phyloP scores from a whole-genome alignment of 1,140 invertebrate genomes.

The Drosophila cardini region DNA sequence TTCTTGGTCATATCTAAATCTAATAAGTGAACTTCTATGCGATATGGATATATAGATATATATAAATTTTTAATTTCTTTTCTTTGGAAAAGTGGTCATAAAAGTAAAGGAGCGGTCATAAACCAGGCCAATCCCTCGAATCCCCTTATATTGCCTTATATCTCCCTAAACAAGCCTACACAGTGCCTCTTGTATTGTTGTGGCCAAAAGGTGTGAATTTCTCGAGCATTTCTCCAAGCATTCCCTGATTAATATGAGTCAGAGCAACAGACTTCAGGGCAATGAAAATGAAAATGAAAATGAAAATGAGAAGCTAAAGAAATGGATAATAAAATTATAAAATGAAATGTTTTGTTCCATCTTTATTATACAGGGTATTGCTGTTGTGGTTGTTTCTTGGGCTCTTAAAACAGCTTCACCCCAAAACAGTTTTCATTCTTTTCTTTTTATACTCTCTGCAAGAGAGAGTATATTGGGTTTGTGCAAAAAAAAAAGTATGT shows the following conservation, averaged over 20 bases:
- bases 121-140: slow-evolving; percentile 56
- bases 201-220: slow-evolving; percentile 81
- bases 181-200: slow-evolving; percentile 45
- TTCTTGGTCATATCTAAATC: slow-evolving; percentile 75
- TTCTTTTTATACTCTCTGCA: too few relatives aligned
- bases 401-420: slow-evolving; percentile 10
- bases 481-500: too few relatives aligned
- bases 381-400: slow-evolving; percentile 16
- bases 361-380: slow-evolving; percentile 60
- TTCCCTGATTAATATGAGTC: slow-evolving; percentile 57
- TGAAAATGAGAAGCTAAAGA: slow-evolving; percentile 49
- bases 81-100: slow-evolving; percentile 71
- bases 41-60: slow-evolving; percentile 51
- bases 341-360: slow-evolving; percentile 71
- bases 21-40: slow-evolving; percentile 64
- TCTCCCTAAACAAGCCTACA: background rate
- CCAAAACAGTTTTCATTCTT: slow-evolving; percentile 17
- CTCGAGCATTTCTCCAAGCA: slow-evolving; percentile 49
- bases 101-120: slow-evolving; percentile 68
- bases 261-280: slow-evolving; percentile 45
- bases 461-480: too few relatives aligned
- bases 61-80: slow-evolving; percentile 77
- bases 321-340: slow-evolving; percentile 76
- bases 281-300: slow-evolving; percentile 57
- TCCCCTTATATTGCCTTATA: slow-evolving; percentile 6